Percentiles rank a stretch among this genome's conserved stretches.
These are phyloP conservation scores for Eilema sororculum DNA, from an alignment of 2,888 invertebrate species.

Conservation along the genomic window DNA sequence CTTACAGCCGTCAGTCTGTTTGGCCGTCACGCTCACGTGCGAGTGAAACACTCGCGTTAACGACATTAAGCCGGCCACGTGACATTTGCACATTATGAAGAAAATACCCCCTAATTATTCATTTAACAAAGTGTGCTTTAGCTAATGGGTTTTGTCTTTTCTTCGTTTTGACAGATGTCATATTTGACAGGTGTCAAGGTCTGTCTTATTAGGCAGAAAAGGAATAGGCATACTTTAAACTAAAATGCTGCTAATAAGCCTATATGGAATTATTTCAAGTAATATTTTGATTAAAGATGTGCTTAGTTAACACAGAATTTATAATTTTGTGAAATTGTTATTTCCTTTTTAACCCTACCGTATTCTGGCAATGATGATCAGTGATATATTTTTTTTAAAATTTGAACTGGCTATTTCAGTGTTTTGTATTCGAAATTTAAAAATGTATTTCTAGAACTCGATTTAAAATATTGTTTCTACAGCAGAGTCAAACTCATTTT, in stretches of 20 bases:
- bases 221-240: background rate
- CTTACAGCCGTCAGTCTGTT: background rate
- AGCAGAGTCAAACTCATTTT: background rate
- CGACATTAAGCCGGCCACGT: background rate
- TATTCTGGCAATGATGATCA: slow-evolving; percentile 18
- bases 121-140: slow-evolving; percentile 1
- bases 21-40: background rate
- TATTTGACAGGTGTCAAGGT: slow-evolving; percentile 2
- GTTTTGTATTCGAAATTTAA: slow-evolving; percentile 34
- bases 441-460: slow-evolving; percentile 44
- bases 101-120: background rate
- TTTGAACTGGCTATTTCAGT: too few species aligned
- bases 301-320: background rate
- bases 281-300: background rate
- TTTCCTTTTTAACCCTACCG: background rate
- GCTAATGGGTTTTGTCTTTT: background rate
- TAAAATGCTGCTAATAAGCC: background rate
- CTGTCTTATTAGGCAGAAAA: slow-evolving; percentile 6
- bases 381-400: slow-evolving; percentile 52
- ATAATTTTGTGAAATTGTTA: slow-evolving; percentile 1
- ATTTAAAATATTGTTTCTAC: background rate
- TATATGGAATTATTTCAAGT: background rate
- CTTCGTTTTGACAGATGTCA: slow-evolving; percentile 1
- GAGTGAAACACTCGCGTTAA: slow-evolving; percentile 4
- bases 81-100: background rate